Evolutionary conservation across 2,113 vertebrate species (phyloP).

Genomic region (Platysternon megacephalum): DNA sequence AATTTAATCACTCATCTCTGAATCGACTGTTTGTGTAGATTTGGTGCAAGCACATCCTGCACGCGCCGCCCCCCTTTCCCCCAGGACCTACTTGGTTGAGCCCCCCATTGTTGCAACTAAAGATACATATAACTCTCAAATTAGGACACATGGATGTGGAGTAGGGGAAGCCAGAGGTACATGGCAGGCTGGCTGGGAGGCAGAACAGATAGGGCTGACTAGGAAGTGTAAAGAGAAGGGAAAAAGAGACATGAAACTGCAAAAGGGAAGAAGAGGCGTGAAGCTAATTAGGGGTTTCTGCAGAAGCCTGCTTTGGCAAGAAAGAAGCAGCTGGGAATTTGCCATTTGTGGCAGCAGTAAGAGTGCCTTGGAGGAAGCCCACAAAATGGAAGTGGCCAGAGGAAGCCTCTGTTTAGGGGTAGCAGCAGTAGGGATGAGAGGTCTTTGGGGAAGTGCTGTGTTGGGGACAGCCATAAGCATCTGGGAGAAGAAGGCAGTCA

Average conservation of each 20-base stretch:
- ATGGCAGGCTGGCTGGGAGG: neutral
- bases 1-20: neutral
- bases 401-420: neutral
- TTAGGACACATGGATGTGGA: neutral
- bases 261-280: neutral
- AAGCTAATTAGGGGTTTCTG: neutral
- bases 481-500: too few species aligned
- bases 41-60: too few species aligned
- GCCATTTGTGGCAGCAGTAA: neutral
- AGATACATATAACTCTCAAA: neutral
- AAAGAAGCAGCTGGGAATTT: neutral
- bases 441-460: too few species aligned
- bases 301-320: neutral
- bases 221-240: neutral
- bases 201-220: neutral
- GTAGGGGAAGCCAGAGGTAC: neutral
- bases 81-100: neutral
- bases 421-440: too few species aligned
- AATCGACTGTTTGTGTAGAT: neutral
- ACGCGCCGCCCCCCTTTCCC: rapidly evolving
- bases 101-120: neutral
- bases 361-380: neutral
- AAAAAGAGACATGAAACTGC: neutral
- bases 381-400: neutral
- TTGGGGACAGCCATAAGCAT: too few species aligned